Evolutionary conservation across 2,888 invertebrate species (phyloP).

Genomic region (Eupithecia insigniata): DNA sequence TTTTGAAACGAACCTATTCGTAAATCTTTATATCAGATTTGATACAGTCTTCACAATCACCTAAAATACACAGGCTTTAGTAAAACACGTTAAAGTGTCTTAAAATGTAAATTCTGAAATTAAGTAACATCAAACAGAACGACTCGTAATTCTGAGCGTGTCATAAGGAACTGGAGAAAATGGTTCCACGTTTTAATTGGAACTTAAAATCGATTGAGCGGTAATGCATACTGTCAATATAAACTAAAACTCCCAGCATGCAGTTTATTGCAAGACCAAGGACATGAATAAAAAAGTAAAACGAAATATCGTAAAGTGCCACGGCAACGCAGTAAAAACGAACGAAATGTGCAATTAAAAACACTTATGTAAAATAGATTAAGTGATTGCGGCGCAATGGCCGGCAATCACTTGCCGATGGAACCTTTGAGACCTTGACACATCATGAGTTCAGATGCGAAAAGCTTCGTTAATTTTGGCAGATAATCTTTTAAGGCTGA

Average conservation of each 20-base stretch:
- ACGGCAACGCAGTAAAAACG: conserved; percentile 60
- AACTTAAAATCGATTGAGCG: conserved; percentile 52
- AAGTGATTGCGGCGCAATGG: conserved; percentile 64
- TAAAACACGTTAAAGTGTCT: neutral
- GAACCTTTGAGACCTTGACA: conserved; percentile 53
- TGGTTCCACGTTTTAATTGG: conserved; percentile 52
- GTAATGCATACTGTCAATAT: conserved; percentile 51
- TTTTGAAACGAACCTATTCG: too few species aligned
- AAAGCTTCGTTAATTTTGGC: neutral
- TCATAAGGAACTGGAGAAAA: conserved; percentile 34
- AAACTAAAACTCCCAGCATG: conserved; percentile 41
- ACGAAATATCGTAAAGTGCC: conserved; percentile 52
- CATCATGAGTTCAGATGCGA: neutral
- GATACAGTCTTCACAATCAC: neutral
- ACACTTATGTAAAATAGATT: conserved; percentile 74
- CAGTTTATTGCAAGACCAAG: conserved; percentile 35
- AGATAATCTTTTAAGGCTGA: neutral
- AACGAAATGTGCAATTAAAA: conserved; percentile 66
- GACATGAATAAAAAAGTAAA: conserved; percentile 39
- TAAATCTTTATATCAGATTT: neutral
- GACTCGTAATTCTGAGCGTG: neutral
- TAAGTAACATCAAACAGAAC: conserved; percentile 9
- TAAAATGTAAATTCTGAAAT: conserved; percentile 11
- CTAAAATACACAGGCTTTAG: neutral
- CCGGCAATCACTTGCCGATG: conserved; percentile 49